These are phyloP conservation scores for Eleutherodactylus coqui DNA, from an alignment of 2,797 vertebrate genomes.

Conservation along the genomic window DNA sequence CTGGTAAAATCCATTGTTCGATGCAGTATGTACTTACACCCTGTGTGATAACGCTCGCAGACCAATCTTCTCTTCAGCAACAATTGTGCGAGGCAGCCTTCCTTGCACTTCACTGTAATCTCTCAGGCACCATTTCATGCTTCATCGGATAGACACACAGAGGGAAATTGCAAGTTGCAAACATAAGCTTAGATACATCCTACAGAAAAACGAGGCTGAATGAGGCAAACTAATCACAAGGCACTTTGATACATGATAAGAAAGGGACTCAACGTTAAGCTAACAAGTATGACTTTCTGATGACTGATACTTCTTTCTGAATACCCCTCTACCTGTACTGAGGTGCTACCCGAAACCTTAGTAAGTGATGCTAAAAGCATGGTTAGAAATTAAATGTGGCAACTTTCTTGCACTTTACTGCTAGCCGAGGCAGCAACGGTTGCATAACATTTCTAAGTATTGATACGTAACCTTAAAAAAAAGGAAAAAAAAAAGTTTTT, in stretches of 20 bases:
- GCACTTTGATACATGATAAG: conserved; percentile 41
- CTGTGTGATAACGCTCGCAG: neutral
- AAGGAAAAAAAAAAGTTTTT: conserved; percentile 65
- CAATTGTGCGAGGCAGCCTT: neutral
- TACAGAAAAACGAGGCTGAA: conserved; percentile 19
- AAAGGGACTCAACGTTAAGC: conserved; percentile 46
- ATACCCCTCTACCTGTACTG: conserved; percentile 19
- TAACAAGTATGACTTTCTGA: conserved; percentile 16
- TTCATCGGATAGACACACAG: conserved; percentile 8
- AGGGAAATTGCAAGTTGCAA: conserved; percentile 43
- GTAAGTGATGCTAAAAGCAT: conserved; percentile 54
- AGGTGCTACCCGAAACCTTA: conserved; percentile 27
- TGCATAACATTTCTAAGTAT: conserved; percentile 67
- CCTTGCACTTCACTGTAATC: conserved; percentile 33
- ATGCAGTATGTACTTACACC: conserved; percentile 16
- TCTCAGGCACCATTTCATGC: conserved; percentile 39
- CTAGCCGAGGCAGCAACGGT: conserved; percentile 73
- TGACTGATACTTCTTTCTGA: conserved; percentile 14
- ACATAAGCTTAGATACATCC: conserved; percentile 34
- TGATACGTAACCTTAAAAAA: conserved; percentile 69
- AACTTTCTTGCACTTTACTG: conserved; percentile 79
- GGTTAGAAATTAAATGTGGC: conserved; percentile 74
- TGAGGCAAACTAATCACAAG: conserved; percentile 39
- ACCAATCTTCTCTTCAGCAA: neutral
- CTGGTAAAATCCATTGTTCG: conserved; percentile 4